Evolutionary conservation across 1,140 invertebrate genomes (phyloP), one percentile per base, ranked within the genome.

Genomic region (Asobara japonica): DNA sequence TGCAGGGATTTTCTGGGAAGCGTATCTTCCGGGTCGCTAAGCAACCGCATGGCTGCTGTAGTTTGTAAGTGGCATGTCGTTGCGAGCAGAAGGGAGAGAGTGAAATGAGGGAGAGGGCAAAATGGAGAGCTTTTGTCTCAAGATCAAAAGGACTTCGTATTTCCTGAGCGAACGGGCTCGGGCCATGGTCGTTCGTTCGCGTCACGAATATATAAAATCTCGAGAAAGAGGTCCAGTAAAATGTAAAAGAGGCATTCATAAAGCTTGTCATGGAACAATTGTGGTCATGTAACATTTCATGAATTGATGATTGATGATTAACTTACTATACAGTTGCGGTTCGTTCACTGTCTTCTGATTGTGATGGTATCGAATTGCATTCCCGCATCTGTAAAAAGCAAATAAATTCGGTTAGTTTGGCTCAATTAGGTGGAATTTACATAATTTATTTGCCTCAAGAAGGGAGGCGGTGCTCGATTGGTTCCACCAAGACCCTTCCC

Each of bases 11-110:
- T 62, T 36, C 51, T 60, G 66, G 38, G 67, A 38, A 69, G 41
- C 69, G 69, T 71, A 61, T 65, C 60, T 73, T 74, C 36, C 71
- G 31, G 66, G 79, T 80, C 75, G 76, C 78, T 73, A 78, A 71
- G 78, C 78, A 80, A 80, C 78, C 66, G 70, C 76, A 77, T 76
- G 75, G 72, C 56, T 77, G 65, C 66, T 71, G 69, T 76, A 65
- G 31, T 65, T 41, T 48, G 48, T 25, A 33, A 45, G 56, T 56
- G 22, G 22, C 65, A 30, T 61, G 25, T 31, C 10, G 16, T 71
- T 20, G 69, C 69, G 18, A 69, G 51, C 65, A 61, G 65, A 48
- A 27, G 3, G 65, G 45, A 73, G 13, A 73, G 33, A 71, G 33
- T 18, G 31, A 22, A 30, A 27, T 18, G 33, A 22, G 22, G 22